Percentiles rank a stretch among this genome's conserved stretches.
phyloP scores from a whole-genome alignment of 1,140 invertebrate species.

The Drosophila setifemur region DNA sequence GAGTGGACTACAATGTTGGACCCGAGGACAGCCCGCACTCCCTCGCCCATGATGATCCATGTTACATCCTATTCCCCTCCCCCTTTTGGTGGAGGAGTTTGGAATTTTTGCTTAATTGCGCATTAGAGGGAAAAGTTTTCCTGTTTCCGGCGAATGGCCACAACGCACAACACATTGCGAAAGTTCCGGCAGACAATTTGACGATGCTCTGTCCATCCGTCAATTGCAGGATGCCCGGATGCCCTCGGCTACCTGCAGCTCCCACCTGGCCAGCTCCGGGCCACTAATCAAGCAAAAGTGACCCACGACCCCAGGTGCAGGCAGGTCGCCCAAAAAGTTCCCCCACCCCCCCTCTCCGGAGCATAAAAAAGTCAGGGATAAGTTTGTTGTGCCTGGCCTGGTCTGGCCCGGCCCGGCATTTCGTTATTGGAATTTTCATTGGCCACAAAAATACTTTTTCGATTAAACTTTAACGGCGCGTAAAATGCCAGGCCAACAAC shows the following conservation, averaged over 20 bases:
- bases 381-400: slow-evolving; percentile 50
- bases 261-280: not conserved
- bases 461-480: slow-evolving; percentile 79
- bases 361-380: slow-evolving; percentile 64
- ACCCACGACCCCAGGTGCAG: slow-evolving; percentile 2
- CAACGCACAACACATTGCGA: slow-evolving; percentile 38
- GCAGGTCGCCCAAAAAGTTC: slow-evolving; percentile 21
- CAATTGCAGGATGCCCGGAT: slow-evolving; percentile 46
- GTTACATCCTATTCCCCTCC: not conserved
- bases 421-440: slow-evolving; percentile 77
- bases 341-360: too few species aligned
- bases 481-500: slow-evolving; percentile 58
- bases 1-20: too few species aligned
- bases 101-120: slow-evolving; percentile 59
- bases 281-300: slow-evolving; percentile 28
- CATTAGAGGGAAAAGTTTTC: slow-evolving; percentile 60
- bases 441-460: slow-evolving; percentile 78
- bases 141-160: slow-evolving; percentile 52
- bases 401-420: too few species aligned
- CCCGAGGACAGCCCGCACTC: too few species aligned
- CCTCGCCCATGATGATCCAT: slow-evolving; percentile 29
- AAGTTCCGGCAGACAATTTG: slow-evolving; percentile 45
- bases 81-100: not conserved
- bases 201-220: slow-evolving; percentile 11
- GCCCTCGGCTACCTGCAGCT: too few species aligned